Percentiles rank a stretch among this genome's conserved stretches.
phyloP scores from a whole-genome alignment of 1,140 invertebrate genomes.

The Drosophila tristis region DNA sequence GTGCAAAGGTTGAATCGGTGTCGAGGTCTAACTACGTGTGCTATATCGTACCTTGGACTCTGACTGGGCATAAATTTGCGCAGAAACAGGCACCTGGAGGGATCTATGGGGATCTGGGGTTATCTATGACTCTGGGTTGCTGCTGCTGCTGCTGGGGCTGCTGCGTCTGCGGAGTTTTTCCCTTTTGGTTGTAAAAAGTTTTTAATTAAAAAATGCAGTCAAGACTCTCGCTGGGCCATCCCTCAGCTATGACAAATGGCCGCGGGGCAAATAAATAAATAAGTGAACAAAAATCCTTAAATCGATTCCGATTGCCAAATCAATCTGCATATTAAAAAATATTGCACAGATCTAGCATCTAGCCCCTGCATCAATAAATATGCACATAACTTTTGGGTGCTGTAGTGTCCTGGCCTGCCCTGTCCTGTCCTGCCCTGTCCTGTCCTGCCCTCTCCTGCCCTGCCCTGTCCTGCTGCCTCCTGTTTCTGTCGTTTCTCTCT shows the following conservation, averaged over 20 bases:
- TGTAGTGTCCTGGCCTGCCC: too few species aligned
- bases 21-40: slow-evolving; percentile 26
- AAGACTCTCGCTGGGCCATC: slow-evolving; percentile 21
- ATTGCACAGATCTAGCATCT: slow-evolving; percentile 12
- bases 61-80: slow-evolving; percentile 54
- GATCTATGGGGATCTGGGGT: slow-evolving; percentile 14
- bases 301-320: slow-evolving; percentile 53
- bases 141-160: too few species aligned
- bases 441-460: slow-evolving; percentile 1
- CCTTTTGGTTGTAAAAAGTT: slow-evolving; percentile 39
- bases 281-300: slow-evolving; percentile 28
- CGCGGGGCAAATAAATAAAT: slow-evolving; percentile 10
- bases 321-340: slow-evolving; percentile 72
- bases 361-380: slow-evolving; percentile 39
- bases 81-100: slow-evolving; percentile 2
- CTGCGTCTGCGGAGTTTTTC: slow-evolving; percentile 36
- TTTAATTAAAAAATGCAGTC: slow-evolving; percentile 69
- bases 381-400: slow-evolving; percentile 64
- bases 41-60: slow-evolving; percentile 19
- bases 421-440: too few species aligned
- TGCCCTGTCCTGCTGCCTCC: too few species aligned
- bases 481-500: slow-evolving; percentile 39
- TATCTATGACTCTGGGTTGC: slow-evolving; percentile 45
- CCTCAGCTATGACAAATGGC: slow-evolving; percentile 6
- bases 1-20: slow-evolving; percentile 12